Conservation (phyloP, 2,888 invertebrate species). For the Scrobipalpa costella region DNA sequence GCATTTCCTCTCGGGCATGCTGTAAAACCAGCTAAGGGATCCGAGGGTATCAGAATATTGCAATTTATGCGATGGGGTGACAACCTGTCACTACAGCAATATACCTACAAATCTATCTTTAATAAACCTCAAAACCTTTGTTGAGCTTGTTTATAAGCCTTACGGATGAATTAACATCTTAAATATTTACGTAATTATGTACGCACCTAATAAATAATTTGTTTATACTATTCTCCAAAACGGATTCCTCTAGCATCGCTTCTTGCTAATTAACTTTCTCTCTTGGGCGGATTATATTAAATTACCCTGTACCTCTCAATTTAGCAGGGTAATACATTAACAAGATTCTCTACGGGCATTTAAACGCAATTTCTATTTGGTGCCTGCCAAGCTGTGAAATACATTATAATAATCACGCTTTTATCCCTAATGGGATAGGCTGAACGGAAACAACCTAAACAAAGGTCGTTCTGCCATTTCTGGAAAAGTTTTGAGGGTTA, state of each 20-base stretch:
- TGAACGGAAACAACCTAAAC: too few relatives aligned
- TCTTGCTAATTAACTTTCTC: conserved; percentile 49
- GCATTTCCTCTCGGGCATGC: too few relatives aligned
- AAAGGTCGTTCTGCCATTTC: too few relatives aligned
- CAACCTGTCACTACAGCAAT: too few relatives aligned
- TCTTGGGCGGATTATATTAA: conserved; percentile 47
- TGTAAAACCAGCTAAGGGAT: too few relatives aligned
- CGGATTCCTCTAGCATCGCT: conserved; percentile 29
- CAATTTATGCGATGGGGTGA: too few relatives aligned
- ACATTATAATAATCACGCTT: neutral
- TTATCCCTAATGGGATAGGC: too few relatives aligned
- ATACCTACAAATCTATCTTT: too few relatives aligned
- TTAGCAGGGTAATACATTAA: conserved; percentile 43
- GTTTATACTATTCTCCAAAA: conserved; percentile 9
- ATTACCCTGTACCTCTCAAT: conserved; percentile 44
- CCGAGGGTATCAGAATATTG: too few relatives aligned
- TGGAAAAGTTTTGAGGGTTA: too few relatives aligned
- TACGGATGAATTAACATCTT: neutral
- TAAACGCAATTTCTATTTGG: conserved; percentile 6
- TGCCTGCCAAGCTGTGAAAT: neutral
- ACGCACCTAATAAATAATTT: neutral
- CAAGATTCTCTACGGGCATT: conserved; percentile 25
- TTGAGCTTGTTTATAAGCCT: too few relatives aligned
- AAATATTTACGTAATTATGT: neutral
- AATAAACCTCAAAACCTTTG: too few relatives aligned